These are phyloP conservation scores for Drosophila pachea DNA, from an alignment of 1,140 invertebrate genomes.

Conservation along the genomic window DNA sequence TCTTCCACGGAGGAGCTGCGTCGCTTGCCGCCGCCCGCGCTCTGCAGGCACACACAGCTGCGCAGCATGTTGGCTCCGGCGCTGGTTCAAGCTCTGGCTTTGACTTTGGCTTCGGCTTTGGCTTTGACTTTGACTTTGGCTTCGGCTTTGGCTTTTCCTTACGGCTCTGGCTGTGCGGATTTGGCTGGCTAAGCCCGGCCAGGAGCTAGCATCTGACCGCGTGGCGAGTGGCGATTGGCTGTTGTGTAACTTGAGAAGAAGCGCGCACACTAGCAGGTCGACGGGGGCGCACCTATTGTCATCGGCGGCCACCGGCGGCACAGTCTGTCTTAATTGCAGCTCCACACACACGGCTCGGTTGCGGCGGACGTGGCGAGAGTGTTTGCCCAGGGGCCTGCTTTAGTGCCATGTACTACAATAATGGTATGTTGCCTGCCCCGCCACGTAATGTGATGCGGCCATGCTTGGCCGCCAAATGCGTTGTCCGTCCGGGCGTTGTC, in stretches of 20 bases:
- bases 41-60: constrained; percentile 75
- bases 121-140: constrained; percentile 5
- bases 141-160: constrained; percentile 11
- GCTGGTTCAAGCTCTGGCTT: constrained; percentile 14
- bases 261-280: constrained; percentile 31
- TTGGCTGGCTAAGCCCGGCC: constrained; percentile 21
- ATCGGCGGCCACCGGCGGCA: constrained; percentile 14
- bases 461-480: constrained; percentile 10
- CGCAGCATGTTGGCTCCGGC: constrained; percentile 62
- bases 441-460: constrained; percentile 36
- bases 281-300: constrained; percentile 31
- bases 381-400: constrained; percentile 30
- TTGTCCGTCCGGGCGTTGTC: constrained; percentile 6
- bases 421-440: constrained; percentile 2
- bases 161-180: constrained; percentile 5
- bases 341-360: constrained; percentile 30
- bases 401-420: constrained; percentile 20
- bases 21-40: constrained; percentile 64
- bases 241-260: constrained; percentile 15
- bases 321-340: constrained; percentile 42
- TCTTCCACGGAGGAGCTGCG: constrained; percentile 79
- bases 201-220: constrained; percentile 19
- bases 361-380: constrained; percentile 15
- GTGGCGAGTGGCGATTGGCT: constrained; percentile 2
- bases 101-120: constrained; percentile 16